Conservation (phyloP, 2,888 invertebrate genomes). For the Tenthredo amoena region DNA sequence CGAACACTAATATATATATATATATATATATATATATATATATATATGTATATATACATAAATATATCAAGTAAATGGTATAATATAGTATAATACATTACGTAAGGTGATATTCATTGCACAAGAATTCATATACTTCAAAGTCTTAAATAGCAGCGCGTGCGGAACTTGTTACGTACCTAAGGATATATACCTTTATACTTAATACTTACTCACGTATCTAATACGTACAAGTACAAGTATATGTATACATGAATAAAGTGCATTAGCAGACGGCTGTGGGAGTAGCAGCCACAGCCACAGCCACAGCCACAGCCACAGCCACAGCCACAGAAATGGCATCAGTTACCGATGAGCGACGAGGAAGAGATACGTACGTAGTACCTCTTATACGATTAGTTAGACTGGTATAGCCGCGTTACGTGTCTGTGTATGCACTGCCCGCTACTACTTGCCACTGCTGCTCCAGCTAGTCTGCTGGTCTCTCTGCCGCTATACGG, state of each 20-base stretch:
- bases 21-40: background rate
- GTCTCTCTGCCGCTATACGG: background rate
- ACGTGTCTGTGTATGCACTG: background rate
- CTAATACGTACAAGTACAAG: background rate
- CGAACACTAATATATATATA: background rate
- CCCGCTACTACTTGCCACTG: background rate
- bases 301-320: too few species aligned
- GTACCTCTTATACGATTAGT: background rate
- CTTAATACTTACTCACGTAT: background rate
- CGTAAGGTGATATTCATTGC: slow-evolving; percentile 11
- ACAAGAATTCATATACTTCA: background rate
- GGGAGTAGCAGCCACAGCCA: background rate
- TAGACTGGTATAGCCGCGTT: too few species aligned
- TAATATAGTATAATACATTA: background rate
- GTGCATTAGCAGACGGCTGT: background rate
- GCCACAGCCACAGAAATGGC: background rate
- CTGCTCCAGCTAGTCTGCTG: background rate
- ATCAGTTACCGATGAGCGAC: background rate
- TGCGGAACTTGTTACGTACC: background rate
- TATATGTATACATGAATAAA: background rate
- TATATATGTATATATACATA: background rate
- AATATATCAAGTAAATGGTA: background rate
- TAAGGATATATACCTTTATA: background rate
- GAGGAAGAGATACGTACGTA: background rate
- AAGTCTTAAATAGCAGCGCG: background rate